Percentiles rank a stretch among this genome's conserved stretches.
Conservation (phyloP, 2,113 vertebrate species). For the Neogale vison region DNA sequence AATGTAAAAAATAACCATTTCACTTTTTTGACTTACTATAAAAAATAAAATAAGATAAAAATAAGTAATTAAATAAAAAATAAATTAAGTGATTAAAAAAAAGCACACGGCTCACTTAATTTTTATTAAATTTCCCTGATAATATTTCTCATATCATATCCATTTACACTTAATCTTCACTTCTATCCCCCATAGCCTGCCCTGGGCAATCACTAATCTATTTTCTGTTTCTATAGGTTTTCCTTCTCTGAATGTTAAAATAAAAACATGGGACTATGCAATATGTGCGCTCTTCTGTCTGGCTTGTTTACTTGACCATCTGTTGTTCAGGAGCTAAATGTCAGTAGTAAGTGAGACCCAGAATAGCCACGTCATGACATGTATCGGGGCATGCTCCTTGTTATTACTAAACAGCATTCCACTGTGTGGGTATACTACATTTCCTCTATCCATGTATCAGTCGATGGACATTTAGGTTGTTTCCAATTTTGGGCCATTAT, state of each 20-base stretch:
- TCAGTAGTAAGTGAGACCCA: neutral
- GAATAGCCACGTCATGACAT: neutral
- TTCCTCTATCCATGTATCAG: neutral
- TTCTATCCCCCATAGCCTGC: neutral
- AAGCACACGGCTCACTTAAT: neutral
- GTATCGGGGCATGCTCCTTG: neutral
- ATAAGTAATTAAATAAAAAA: too few species aligned
- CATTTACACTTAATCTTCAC: neutral
- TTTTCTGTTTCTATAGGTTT: neutral
- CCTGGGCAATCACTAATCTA: neutral
- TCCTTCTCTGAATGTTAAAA: neutral
- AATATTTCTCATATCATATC: neutral
- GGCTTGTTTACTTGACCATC: neutral
- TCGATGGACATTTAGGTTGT: neutral
- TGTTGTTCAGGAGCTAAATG: neutral
- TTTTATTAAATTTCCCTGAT: constrained; percentile 2
- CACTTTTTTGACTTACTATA: too few species aligned
- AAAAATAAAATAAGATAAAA: too few species aligned
- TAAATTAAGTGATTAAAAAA: neutral
- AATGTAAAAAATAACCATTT: too few species aligned
- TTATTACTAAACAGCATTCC: neutral
- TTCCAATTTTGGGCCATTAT: neutral
- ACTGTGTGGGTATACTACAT: too few species aligned
- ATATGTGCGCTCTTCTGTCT: neutral
- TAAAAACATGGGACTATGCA: neutral